Conservation (phyloP, 2,113 vertebrate species). For the Cricetomys ansorgei region DNA sequence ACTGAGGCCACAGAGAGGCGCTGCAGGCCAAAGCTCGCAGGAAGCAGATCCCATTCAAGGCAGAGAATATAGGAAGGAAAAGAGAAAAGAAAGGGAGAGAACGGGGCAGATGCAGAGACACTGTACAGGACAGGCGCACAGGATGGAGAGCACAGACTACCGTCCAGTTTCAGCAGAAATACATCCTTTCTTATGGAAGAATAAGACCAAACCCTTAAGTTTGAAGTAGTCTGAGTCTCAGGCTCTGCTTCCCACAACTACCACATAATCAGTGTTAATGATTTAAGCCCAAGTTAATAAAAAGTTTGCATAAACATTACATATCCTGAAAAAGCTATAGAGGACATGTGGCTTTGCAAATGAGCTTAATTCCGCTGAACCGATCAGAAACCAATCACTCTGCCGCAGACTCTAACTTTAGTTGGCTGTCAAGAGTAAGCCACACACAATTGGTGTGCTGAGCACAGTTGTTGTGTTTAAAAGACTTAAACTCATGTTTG, state of each 20-base stretch:
- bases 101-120: background rate
- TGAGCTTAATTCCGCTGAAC: background rate
- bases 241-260: background rate
- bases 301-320: background rate
- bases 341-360: background rate
- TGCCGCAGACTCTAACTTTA: background rate
- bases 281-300: background rate
- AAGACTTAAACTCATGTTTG: background rate
- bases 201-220: conserved; percentile 1
- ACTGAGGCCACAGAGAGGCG: background rate
- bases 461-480: background rate
- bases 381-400: background rate
- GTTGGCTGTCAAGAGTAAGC: background rate
- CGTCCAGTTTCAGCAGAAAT: background rate
- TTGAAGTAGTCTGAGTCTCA: background rate
- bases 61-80: background rate
- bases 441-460: background rate
- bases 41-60: background rate
- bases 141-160: background rate
- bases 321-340: background rate
- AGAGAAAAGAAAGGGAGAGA: background rate
- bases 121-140: background rate
- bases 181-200: background rate
- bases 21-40: background rate
- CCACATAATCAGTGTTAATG: conserved; percentile 5